Conservation (phyloP, 2,113 vertebrate genomes). For the Epinephelus cyanopodus region DNA sequence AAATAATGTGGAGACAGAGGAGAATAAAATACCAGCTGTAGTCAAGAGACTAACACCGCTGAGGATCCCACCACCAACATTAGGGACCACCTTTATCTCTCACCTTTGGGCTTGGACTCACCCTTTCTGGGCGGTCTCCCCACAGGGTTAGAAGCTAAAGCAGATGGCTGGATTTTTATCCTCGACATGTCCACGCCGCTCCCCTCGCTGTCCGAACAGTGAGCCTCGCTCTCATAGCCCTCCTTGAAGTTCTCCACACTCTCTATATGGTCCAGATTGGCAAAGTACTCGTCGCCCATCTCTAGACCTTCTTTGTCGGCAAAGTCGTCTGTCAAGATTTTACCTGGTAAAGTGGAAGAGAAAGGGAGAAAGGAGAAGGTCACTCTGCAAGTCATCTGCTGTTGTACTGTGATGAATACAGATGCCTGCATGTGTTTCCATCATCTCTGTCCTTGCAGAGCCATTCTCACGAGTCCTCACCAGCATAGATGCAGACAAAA, state of each 20-base stretch:
- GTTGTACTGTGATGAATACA: not conserved
- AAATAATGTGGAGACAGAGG: not conserved
- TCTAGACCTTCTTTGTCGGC: conserved; percentile 97
- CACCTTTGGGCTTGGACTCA: conserved; percentile 55
- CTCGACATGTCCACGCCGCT: conserved; percentile 93
- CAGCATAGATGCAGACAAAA: conserved; percentile 98
- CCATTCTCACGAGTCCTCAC: conserved; percentile 72
- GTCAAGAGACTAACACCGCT: not conserved
- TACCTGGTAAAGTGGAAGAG: conserved; percentile 82
- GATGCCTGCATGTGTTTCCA: not conserved
- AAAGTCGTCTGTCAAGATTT: conserved; percentile 97
- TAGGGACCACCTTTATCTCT: not conserved
- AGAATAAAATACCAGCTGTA: not conserved
- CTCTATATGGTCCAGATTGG: conserved; percentile 98
- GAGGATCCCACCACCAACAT: not conserved
- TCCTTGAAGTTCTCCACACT: conserved; percentile 99
- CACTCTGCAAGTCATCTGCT: not conserved
- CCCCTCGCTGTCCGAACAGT: conserved; percentile 93
- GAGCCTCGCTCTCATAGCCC: conserved; percentile 96
- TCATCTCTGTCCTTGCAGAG: not conserved
- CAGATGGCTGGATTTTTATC: conserved; percentile 78
- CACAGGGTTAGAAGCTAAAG: conserved; percentile 54
- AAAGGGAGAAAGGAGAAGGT: not conserved
- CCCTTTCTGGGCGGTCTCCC: conserved; percentile 72
- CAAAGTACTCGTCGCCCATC: conserved; percentile 98